Conservation (phyloP, 2,888 invertebrate species). For the Sphaeridia pumilis region DNA sequence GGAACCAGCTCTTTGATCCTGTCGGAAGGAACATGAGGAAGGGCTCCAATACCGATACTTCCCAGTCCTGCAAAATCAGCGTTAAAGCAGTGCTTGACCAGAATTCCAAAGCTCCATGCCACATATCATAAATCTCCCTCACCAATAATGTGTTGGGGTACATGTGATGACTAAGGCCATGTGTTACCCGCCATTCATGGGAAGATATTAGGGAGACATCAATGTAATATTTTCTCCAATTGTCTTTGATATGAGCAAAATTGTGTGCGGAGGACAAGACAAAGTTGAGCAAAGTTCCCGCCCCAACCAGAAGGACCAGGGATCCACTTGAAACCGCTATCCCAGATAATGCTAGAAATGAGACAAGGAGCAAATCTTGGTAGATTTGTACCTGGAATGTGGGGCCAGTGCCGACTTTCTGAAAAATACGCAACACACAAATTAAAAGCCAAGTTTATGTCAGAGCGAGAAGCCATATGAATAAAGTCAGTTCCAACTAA, state of each 20-base stretch:
- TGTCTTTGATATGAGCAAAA: conserved; percentile 37
- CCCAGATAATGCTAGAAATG: conserved; percentile 22
- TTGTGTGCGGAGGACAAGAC: conserved; percentile 36
- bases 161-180: conserved; percentile 37
- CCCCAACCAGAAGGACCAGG: conserved; percentile 19
- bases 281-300: conserved; percentile 35
- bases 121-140: too few species aligned
- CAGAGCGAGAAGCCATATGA: too few species aligned
- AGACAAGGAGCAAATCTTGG: conserved; percentile 31
- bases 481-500: too few species aligned
- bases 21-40: conserved; percentile 1
- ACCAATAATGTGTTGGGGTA: conserved; percentile 37
- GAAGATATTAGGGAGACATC: conserved; percentile 36
- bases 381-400: conserved; percentile 22
- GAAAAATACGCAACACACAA: too few species aligned
- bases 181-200: conserved; percentile 37
- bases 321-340: conserved; percentile 24
- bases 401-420: conserved; percentile 34
- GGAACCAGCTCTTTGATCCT: not conserved
- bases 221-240: conserved; percentile 36
- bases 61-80: conserved; percentile 13
- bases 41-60: not conserved
- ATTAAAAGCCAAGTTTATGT: too few species aligned
- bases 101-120: too few species aligned
- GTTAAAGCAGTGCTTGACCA: too few species aligned